Base-by-base conservation (phyloP, 2,888 invertebrate genomes). In the Eristalis pertinax region DNA sequence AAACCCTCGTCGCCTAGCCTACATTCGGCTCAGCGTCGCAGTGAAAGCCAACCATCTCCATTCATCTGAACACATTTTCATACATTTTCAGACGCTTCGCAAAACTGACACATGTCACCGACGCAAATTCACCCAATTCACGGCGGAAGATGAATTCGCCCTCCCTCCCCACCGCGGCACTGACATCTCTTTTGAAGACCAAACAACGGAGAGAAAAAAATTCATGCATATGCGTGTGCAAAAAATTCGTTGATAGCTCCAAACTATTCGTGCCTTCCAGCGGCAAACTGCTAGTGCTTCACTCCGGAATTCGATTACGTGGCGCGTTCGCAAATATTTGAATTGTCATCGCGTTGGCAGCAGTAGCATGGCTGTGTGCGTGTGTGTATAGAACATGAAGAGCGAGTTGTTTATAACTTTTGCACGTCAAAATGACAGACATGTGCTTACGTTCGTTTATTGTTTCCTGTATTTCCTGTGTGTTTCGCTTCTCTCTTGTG, bases 261-360 rank as follows among this genome's bases (percentile, higher is more conserved):
- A 8, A n/a, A n/a, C 19, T n/a, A 19, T 0, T 50, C 19, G 50
- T 19, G 19, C n/a, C 50, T 50, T 10, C 50, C 19, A 50, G 19
- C 50, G 19, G 50, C 50, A 50, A 41, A 43, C 43, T 79, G 41
- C 60, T 72, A 65, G 65, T 72, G 78, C 64, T 79, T 79, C 70
- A 58, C 70, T 19, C 29, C 15, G 60, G 72, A 79, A 79, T 73
- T 73, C 72, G 67, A 79, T 67, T 73, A 72, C 22, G 69, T 73
- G n/a, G 79, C 69, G 76, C 50, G 43, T 72, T 56, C 64, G 67
- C 63, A 84, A 84, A 84, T 84, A 79, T 84, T 79, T 84, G 69
- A 68, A 29, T 60, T 79, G 79, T 75, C 79, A 84, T 60, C 38
- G 19, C 19, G 50, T 1, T 19, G 50, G 19, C 7, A 8, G 50